Evolutionary conservation across 2,113 vertebrate species (phyloP), one percentile per base, ranked within the genome.

Genomic region (Hiodon alosoides): DNA sequence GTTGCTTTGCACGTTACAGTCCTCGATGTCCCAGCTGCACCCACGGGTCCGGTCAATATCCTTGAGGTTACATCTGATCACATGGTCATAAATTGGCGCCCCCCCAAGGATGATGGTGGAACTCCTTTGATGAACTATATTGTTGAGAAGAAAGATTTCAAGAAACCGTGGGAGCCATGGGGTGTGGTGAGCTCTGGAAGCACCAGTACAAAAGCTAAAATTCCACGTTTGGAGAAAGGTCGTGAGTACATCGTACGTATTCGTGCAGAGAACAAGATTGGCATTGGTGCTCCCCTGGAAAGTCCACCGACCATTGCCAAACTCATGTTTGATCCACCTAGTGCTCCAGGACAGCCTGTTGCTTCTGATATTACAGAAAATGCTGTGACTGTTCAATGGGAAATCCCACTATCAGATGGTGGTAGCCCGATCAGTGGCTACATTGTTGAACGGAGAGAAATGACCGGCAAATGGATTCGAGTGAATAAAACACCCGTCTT

Each of bases 391-490:
- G 85, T 98, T 48, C 82, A 91, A 60, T 99, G 97, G 97, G 86
- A 91, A 4, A 82, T 94, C 77, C 97, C 97, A 71, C 96, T 95
- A 77, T 93, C 93, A 62, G 96, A 99, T 82, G 97, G 97, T 70
- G 97, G 97, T 76, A 98, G 93, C 83, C 96, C 97, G 77, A 93
- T 99, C 84, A 99, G 87, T 79, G 97, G 97, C 71, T 98, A 99
- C 79, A 94, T 98, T 71, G 82, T 99, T 78, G 97, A 99, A 80
- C 96, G 97, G 74, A 92, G 96, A 77, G 97, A 99, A 91, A 85
- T 95, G 86, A 95, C 94, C 70, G 97, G 97, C 76, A 99, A 99
- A 86, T 99, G 97, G 97, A 92, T 99, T 79, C 91, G 96, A 67
- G 96, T 98, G 77, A 98, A 98, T 82, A 99, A 98, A 90, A 90